Base-by-base conservation (phyloP, 1,140 invertebrate species). In the Amyelois transitella region DNA sequence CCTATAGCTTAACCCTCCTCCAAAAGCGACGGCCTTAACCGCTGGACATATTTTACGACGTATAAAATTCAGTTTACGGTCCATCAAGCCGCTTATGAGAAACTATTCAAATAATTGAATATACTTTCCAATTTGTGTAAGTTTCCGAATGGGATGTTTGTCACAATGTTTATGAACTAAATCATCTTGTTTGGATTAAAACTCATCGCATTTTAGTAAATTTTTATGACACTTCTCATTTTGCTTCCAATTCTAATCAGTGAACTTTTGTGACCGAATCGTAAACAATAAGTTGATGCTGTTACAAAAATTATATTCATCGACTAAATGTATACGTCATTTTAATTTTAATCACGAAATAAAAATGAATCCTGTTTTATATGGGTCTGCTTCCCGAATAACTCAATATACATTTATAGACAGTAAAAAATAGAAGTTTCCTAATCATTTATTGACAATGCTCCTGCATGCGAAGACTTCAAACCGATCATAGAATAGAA, bases 21-120 rank as follows among this genome's bases (percentile, higher is more conserved):
- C 10, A 62, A 64, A 70, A 67, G 63, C 54, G 20, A 52, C 51
- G 53, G 32, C 45, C 38, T 55, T 28, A 66, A 58, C 72, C 68
- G 57, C 72, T 64, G 72, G 72, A 74, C 24, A 51, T 53, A 64
- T 63, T 24, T 38, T 52, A 56, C 56, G 50, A 62, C 50, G 55
- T 17, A 55, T 55, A 55, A 55, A 49, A 48, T 22, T 28, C 25
- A 10, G 18, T 49, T 43, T 50, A 55, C 47, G 51, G 43, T 20
- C 38, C 51, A n/a, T 17, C 43, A 53, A 53, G 51, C 38, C n/a
- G 51, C 51, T 53, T 53, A 53, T 25, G 22, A 50, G 17, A 53
- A 53, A 53, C 18, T 44, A 53, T 53, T 44, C 12, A 20, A 53
- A 19, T 53, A 24, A 53, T 53, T 53, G 51, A 53, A 53, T 53